Evolutionary conservation across 2,888 invertebrate genomes (phyloP).

Genomic region (Atrina japonica): DNA sequence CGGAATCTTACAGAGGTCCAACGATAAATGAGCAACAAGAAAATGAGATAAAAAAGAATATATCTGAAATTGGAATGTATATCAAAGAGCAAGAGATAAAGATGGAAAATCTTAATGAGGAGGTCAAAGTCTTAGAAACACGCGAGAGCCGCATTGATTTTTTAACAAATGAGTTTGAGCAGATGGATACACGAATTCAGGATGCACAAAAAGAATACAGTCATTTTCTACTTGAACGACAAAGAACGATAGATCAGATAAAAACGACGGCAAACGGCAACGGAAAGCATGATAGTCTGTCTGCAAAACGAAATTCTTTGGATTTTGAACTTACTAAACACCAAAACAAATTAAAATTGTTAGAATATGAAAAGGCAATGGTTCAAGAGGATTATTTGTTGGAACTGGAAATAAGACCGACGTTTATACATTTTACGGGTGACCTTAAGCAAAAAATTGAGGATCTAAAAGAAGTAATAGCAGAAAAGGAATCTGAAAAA

Average conservation of each 20-base stretch:
- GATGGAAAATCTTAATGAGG: constrained; percentile 48
- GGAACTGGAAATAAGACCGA: constrained; percentile 70
- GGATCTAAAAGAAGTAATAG: constrained; percentile 51
- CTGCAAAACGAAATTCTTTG: constrained; percentile 47
- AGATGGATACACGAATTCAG: constrained; percentile 47
- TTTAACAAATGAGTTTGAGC: constrained; percentile 57
- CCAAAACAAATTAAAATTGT: constrained; percentile 62
- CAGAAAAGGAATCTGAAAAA: constrained; percentile 56
- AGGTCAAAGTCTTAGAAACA: constrained; percentile 49
- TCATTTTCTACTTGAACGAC: constrained; percentile 31
- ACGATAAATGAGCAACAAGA: constrained; percentile 42
- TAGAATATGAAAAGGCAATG: constrained; percentile 67
- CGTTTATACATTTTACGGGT: constrained; percentile 70
- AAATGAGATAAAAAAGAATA: constrained; percentile 47
- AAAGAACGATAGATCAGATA: constrained; percentile 43
- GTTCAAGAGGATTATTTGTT: constrained; percentile 69
- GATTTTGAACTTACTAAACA: constrained; percentile 56
- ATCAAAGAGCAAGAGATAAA: constrained; percentile 53
- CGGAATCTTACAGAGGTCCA: background rate
- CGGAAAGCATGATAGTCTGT: constrained; percentile 47
- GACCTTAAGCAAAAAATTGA: constrained; percentile 63
- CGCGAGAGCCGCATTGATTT: constrained; percentile 55
- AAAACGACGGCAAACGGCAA: constrained; percentile 43
- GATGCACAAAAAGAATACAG: constrained; percentile 35
- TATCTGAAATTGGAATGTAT: constrained; percentile 46